These are phyloP conservation scores for Acropternis orthonyx DNA, from an alignment of 2,797 vertebrate genomes.

Conservation along the genomic window DNA sequence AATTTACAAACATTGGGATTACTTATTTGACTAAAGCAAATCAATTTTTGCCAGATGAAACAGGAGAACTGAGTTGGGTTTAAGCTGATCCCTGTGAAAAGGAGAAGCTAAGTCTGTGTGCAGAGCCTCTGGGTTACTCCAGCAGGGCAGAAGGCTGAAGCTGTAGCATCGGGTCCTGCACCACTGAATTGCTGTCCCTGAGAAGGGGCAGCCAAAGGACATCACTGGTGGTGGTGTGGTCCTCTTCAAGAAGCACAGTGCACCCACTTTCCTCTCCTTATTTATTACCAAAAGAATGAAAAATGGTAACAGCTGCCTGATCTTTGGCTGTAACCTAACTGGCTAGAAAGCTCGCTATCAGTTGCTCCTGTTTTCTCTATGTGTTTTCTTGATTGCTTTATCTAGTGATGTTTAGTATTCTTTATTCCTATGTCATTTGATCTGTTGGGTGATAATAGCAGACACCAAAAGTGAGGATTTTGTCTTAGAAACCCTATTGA, in stretches of 20 bases:
- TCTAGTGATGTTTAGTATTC: not conserved
- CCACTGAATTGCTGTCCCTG: not conserved
- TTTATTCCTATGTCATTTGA: not conserved
- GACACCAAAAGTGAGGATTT: not conserved
- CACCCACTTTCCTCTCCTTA: not conserved
- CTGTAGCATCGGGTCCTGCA: not conserved
- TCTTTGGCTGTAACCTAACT: not conserved
- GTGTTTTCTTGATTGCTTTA: not conserved
- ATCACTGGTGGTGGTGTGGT: not conserved
- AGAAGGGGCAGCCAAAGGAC: not conserved
- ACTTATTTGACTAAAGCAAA: slow-evolving; percentile 44
- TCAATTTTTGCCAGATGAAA: slow-evolving; percentile 4
- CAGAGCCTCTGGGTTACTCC: not conserved
- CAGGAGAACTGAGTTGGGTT: not conserved
- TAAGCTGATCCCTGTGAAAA: not conserved
- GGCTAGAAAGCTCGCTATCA: not conserved
- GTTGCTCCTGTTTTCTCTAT: not conserved
- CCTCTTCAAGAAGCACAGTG: not conserved
- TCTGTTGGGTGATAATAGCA: not conserved
- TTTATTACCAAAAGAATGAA: not conserved
- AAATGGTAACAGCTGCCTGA: not conserved
- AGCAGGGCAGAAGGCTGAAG: not conserved
- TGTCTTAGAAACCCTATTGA: not conserved
- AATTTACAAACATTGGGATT: slow-evolving; percentile 33
- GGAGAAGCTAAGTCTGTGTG: not conserved